Conservation (phyloP, 2,797 vertebrate genomes). For the Gymnocypris eckloni region DNA sequence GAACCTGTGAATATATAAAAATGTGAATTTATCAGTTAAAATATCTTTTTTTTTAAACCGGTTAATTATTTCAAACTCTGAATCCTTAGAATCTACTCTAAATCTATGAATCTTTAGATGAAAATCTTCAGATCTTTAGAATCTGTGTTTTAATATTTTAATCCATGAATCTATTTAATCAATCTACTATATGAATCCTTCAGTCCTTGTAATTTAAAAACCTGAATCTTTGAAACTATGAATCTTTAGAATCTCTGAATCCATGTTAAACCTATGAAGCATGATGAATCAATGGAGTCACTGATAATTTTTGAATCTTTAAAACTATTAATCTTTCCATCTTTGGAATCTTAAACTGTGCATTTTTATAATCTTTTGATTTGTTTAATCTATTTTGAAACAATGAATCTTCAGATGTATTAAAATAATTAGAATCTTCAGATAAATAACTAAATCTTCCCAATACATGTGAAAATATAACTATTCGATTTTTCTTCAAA, state of each 20-base stretch:
- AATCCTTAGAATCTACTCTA: neutral
- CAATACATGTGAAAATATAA: too few species aligned
- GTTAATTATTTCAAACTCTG: neutral
- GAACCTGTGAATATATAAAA: neutral
- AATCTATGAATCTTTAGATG: neutral
- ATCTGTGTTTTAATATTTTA: neutral
- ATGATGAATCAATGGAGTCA: neutral
- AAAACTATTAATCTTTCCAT: neutral
- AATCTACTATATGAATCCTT: too few species aligned
- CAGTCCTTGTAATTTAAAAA: neutral
- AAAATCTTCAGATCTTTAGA: neutral
- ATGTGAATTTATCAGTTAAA: neutral
- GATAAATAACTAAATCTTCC: too few species aligned
- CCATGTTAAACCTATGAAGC: neutral
- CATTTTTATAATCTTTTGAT: too few species aligned
- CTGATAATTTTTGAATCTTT: neutral
- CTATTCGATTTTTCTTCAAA: neutral
- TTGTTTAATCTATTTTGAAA: neutral
- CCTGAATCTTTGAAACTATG: neutral
- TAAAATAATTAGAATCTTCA: neutral
- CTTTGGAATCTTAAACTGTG: neutral
- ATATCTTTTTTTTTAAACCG: neutral
- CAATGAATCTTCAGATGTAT: neutral
- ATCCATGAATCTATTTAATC: neutral
- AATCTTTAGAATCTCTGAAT: conserved; percentile 4